Percentiles rank a stretch among this genome's conserved stretches.
Evolutionary conservation across 2,797 vertebrate species (phyloP).

Genomic region (Steatocranus sp.): DNA sequence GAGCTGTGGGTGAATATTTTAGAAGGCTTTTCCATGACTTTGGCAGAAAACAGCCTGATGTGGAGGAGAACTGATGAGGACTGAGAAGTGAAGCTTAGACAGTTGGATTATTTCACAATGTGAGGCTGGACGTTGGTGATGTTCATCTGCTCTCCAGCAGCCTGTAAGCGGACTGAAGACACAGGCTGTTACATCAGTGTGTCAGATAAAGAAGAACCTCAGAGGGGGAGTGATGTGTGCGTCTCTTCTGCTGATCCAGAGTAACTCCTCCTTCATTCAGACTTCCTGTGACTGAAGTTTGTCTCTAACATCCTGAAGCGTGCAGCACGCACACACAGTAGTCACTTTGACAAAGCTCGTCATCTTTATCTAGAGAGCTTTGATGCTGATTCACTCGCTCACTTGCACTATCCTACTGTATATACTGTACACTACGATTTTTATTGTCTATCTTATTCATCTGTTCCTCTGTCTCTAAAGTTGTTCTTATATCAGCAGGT

Average conservation of each 20-base stretch:
- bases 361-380: neutral
- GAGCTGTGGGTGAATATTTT: neutral
- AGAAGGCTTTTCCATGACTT: neutral
- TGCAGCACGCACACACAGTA: neutral
- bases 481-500: neutral
- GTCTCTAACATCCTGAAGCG: rapidly evolving
- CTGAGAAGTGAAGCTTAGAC: neutral
- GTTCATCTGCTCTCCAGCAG: neutral
- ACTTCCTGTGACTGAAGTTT: neutral
- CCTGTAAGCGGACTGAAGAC: neutral
- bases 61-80: neutral
- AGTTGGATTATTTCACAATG: neutral
- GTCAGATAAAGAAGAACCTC: neutral
- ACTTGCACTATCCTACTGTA: no score
- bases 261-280: neutral
- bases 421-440: no score
- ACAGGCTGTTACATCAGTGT: neutral
- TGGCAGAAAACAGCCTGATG: neutral
- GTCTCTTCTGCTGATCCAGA: neutral
- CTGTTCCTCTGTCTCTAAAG: no score
- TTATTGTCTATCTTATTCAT: no score
- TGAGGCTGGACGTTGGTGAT: neutral
- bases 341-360: neutral
- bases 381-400: neutral
- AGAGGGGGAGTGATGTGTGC: neutral